Conservation (phyloP, 2,113 vertebrate species). For the Leiothrix lutea region DNA sequence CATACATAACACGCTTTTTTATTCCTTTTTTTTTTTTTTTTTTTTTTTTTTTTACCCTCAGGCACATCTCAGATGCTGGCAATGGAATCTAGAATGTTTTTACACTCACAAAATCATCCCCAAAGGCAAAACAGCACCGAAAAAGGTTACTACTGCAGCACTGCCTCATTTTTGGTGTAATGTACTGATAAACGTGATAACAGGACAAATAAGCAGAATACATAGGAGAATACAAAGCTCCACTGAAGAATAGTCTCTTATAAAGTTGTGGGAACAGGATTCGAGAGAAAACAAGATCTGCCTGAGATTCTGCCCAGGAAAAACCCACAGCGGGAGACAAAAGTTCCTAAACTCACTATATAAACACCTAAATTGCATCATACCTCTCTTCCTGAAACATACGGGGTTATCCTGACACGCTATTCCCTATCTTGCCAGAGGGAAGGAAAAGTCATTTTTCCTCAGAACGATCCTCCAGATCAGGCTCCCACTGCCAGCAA, state of each 20-base stretch:
- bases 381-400: background rate
- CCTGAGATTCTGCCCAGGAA: background rate
- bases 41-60: background rate
- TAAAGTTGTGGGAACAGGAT: background rate
- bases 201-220: background rate
- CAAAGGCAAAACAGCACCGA: background rate
- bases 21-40: too few relatives aligned
- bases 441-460: background rate
- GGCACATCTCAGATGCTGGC: background rate
- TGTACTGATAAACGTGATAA: rapidly evolving
- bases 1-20: rapidly evolving
- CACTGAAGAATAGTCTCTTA: background rate
- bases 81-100: background rate
- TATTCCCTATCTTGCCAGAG: background rate
- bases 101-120: background rate
- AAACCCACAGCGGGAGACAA: background rate
- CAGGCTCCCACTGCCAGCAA: background rate
- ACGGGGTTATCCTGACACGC: background rate
- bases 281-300: background rate
- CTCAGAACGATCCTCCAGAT: background rate
- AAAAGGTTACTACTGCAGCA: background rate
- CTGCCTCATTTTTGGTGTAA: background rate
- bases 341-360: background rate
- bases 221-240: background rate
- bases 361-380: background rate